Percentiles rank a stretch among this genome's conserved stretches.
Evolutionary conservation across 2,113 vertebrate species (phyloP).

Genomic region (Deroptyus accipitrinus): DNA sequence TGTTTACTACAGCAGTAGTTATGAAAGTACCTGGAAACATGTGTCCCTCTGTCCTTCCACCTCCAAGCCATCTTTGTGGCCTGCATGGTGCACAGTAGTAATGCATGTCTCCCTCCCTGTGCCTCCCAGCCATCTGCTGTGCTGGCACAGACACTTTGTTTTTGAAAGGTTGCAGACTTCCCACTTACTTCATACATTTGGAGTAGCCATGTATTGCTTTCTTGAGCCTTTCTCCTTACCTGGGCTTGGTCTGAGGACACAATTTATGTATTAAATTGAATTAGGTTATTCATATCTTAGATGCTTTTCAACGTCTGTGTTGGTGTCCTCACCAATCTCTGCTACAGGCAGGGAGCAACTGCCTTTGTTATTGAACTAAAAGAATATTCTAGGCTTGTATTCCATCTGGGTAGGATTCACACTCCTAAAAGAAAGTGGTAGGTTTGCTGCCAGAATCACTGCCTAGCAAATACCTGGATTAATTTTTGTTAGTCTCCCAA

Average conservation of each 20-base stretch:
- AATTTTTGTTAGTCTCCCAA: background rate
- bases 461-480: background rate
- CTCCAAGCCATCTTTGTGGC: background rate
- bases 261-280: background rate
- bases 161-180: background rate
- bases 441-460: background rate
- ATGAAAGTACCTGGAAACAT: background rate
- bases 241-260: background rate
- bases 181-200: background rate
- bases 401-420: background rate
- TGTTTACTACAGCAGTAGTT: background rate
- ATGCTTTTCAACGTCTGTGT: background rate
- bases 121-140: slow-evolving; percentile 15
- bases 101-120: background rate
- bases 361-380: background rate
- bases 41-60: background rate
- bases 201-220: background rate
- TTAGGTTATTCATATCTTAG: background rate
- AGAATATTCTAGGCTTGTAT: background rate
- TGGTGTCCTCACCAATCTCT: background rate
- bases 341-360: background rate
- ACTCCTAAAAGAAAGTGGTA: background rate
- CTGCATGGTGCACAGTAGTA: background rate
- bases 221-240: background rate
- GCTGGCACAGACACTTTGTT: background rate